phyloP scores from a whole-genome alignment of 2,113 vertebrate genomes.

The Chinchilla lanigera region DNA sequence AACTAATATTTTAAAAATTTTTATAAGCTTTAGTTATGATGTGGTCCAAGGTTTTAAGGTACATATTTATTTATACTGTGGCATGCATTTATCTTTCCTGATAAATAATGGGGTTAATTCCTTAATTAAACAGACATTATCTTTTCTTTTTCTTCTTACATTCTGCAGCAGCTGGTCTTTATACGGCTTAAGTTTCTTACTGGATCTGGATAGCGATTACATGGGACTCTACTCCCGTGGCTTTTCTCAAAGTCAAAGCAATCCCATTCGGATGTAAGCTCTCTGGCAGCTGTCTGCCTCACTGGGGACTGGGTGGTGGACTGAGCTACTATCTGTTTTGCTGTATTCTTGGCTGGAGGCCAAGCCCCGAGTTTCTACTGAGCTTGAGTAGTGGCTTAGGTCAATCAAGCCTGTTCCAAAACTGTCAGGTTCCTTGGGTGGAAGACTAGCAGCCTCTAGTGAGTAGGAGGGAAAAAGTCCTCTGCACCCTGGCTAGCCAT shows the following conservation, averaged over 20 bases:
- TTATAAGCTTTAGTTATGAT: background rate
- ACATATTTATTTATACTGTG: background rate
- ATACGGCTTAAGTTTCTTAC: background rate
- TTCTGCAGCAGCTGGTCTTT: background rate
- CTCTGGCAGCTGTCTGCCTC: background rate
- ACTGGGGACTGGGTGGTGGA: background rate
- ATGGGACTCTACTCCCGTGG: background rate
- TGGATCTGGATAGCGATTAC: background rate
- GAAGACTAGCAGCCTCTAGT: background rate
- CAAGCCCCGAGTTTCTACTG: background rate
- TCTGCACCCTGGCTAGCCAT: background rate
- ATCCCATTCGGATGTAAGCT: background rate
- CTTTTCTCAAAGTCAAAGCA: slow-evolving; percentile 10
- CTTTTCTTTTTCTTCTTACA: background rate
- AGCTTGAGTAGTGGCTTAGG: background rate
- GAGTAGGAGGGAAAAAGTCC: background rate
- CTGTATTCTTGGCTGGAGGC: slow-evolving; percentile 17
- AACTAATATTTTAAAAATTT: background rate
- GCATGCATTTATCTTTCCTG: background rate
- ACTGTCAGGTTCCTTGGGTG: background rate
- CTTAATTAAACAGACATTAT: background rate
- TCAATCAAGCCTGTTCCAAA: background rate
- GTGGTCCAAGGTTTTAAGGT: background rate
- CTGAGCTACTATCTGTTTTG: slow-evolving; percentile 17
- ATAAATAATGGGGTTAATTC: background rate